Base-by-base conservation (phyloP, 1,140 invertebrate species). In the Manduca sexta region DNA sequence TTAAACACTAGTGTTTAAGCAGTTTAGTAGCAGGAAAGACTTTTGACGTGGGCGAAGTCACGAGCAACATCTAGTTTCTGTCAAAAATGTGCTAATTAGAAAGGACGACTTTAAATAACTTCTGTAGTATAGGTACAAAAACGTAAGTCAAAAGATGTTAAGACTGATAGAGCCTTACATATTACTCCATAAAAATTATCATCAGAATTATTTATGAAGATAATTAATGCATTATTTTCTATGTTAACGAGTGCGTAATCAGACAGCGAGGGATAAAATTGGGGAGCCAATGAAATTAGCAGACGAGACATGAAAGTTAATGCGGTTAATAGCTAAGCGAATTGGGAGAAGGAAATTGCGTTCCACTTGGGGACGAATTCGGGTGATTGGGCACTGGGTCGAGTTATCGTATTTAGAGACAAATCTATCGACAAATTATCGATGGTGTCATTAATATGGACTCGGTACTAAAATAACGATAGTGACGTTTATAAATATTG, bases 231-330 rank as follows among this genome's bases (percentile, higher is more conserved):
- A 56, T 38, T 60, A 69, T 67, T 68, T 63, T 52, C 42, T 52
- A 34, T 40, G 41, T 43, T 59, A 65, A 64, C 66, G 62, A 64
- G 62, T 60, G 50, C 34, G 60, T 80, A 80, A 77, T 77, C 66
- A 68, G 75, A 75, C 72, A 64, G 60, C 53, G 52, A 40, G 29
- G 44, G 8, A 14, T 39, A 56, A 45, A 71, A 69, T 58, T 64
- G 72, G 74, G 74, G 72, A 64, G 59, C 62, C 54, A 70, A 77
- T 56, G 61, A 66, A 72, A 77, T 80, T 80, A 80, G 70, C 58
- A 63, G 69, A 72, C 74, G 74, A 67, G 66, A 70, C 72, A 70
- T 69, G 76, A 70, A 75, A 77, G 76, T 74, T 77, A 80, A 80
- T 75, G 60, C 63, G 21, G 70, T 77, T 80, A 80, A 80, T 77